phyloP scores from a whole-genome alignment of 2,797 vertebrate genomes.

The Onychomys torridus region DNA sequence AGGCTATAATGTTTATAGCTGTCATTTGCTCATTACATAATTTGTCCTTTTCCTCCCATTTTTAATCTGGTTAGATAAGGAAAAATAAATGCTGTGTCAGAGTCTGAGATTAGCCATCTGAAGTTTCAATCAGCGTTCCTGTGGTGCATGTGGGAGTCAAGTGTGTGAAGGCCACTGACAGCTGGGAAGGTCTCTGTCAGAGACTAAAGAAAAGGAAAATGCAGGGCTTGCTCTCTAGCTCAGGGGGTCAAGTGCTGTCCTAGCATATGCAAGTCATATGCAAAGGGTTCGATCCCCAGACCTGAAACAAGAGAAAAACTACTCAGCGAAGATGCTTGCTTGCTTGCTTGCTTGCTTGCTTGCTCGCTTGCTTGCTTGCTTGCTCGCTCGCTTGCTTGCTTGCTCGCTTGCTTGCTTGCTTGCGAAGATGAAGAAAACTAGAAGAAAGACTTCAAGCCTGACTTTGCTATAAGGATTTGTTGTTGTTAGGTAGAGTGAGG shows the following conservation, averaged over 20 bases:
- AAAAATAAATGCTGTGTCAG: neutral
- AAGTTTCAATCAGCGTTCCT: conserved; percentile 33
- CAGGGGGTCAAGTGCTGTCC: neutral
- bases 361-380: neutral
- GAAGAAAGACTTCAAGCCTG: conserved; percentile 58
- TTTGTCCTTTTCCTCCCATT: conserved; percentile 14
- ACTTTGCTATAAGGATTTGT: conserved; percentile 24
- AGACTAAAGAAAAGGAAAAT: conserved; percentile 25
- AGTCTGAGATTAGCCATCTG: conserved; percentile 27
- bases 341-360: neutral
- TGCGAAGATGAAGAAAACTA: conserved; percentile 40
- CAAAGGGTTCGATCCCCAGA: neutral
- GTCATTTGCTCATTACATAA: neutral
- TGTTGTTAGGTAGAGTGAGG: neutral
- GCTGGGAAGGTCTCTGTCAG: neutral
- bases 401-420: neutral
- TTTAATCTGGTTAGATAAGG: conserved; percentile 44
- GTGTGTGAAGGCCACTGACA: conserved; percentile 7
- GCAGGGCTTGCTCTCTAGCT: neutral
- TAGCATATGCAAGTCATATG: neutral
- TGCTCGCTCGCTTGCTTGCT: neutral
- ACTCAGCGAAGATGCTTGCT: neutral
- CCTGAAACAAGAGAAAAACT: neutral
- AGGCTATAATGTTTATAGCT: conserved; percentile 47
- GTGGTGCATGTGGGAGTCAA: conserved; percentile 28